Percentiles rank a stretch among this genome's conserved stretches.
Evolutionary conservation across 2,797 vertebrate genomes (phyloP).

Genomic region (Acanthis flammea): DNA sequence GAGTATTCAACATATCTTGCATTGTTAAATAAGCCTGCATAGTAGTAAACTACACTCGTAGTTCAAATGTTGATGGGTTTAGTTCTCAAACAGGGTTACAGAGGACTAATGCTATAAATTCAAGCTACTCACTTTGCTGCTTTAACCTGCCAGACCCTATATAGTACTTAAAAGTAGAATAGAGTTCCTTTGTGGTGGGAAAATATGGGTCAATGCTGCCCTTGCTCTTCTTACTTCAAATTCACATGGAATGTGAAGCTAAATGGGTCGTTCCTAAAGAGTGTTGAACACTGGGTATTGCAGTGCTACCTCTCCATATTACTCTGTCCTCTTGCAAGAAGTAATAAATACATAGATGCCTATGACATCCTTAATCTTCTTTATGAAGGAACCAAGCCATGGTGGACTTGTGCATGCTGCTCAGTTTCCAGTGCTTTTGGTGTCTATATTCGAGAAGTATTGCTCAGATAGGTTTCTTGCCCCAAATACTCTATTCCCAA

Average conservation of each 20-base stretch:
- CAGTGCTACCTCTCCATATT: not conserved
- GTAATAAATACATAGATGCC: not conserved
- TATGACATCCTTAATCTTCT: not conserved
- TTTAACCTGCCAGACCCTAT: accelerated
- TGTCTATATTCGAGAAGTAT: accelerated
- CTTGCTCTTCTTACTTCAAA: not conserved
- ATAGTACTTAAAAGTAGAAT: not conserved
- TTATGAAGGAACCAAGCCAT: not conserved
- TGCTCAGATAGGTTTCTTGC: not conserved
- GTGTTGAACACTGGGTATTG: not conserved
- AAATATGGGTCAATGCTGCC: not conserved
- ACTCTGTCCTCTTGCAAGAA: not conserved
- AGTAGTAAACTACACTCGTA: not conserved
- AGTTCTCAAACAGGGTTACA: not conserved
- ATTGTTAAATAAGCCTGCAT: not conserved
- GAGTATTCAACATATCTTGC: not conserved
- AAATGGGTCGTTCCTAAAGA: not conserved
- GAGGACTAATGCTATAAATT: not conserved
- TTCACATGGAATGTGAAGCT: not conserved
- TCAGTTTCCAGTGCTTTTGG: not conserved
- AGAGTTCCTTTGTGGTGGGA: not conserved
- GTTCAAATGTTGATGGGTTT: not conserved
- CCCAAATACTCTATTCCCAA: not conserved
- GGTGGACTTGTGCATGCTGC: not conserved
- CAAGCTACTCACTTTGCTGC: not conserved